Conservation (phyloP, 1,140 invertebrate genomes). For the Odontomachus brunneus region DNA sequence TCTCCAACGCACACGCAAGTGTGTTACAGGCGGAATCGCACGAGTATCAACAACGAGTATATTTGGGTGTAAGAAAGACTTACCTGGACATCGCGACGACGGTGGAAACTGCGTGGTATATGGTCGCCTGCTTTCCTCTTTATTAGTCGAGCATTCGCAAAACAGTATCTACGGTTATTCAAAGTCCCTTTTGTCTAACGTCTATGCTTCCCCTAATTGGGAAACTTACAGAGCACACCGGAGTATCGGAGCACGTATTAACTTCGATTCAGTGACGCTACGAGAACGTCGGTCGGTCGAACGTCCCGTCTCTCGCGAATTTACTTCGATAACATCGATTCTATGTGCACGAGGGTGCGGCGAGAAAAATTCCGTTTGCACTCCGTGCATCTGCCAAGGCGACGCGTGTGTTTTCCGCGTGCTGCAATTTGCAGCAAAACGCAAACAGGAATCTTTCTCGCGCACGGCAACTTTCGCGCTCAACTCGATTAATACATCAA, state of each 20-base stretch:
- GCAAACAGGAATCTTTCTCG: constrained; percentile 37
- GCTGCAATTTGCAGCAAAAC: neutral
- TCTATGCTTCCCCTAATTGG: constrained; percentile 55
- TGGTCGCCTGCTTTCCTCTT: constrained; percentile 85
- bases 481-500: constrained; percentile 7
- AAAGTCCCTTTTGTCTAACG: constrained; percentile 52
- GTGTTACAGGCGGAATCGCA: too few relatives aligned
- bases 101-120: constrained; percentile 96
- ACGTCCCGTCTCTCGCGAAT: constrained; percentile 19
- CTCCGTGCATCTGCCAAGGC: too few relatives aligned
- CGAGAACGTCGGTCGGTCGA: neutral
- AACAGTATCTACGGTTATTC: constrained; percentile 72
- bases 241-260: constrained; percentile 38
- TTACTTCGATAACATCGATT: constrained; percentile 38
- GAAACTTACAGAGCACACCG: constrained; percentile 51
- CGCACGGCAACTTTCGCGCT: constrained; percentile 23
- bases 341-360: constrained; percentile 15
- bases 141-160: constrained; percentile 86
- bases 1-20: too few relatives aligned
- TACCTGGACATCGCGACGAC: constrained; percentile 95
- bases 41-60: too few relatives aligned
- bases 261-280: neutral
- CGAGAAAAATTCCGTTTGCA: constrained; percentile 12
- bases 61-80: constrained; percentile 71
- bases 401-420: neutral